Base-by-base conservation (phyloP, 2,113 vertebrate species). In the Rhea pennata region DNA sequence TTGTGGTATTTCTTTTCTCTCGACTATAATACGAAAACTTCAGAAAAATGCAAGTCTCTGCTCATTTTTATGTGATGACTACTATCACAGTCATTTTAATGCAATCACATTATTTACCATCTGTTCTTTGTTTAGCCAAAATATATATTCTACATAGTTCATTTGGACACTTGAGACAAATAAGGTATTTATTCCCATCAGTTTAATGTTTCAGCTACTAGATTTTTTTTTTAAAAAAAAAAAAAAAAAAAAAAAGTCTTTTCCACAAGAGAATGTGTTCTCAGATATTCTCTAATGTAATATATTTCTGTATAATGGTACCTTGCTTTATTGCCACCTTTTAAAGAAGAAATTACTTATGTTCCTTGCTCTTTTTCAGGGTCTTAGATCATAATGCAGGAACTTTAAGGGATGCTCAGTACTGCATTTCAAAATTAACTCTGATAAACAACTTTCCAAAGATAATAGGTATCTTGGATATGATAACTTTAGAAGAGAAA, bases 101-200 rank as follows among this genome's bases (percentile, higher is more conserved):
- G 84, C 89, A 97, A 95, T 95, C 93, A 84, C 93, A 93, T 96
- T 98, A 97, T 97, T 98, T 96, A 84, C 96, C 97, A 97, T 97
- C 96, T 98, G 97, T 86, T 97, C 89, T 95, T 97, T 98, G 87
- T 97, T 98, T 97, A 95, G 84, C 39, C 79, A 97, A 94, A 98
- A 98, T 94, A 96, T 95, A 97, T 98, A 97, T 98, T 96, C 83
- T 94, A 33, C 96, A 75, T 92, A 84, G 92, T 84, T 98, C 87
- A 91, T 97, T 97, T 94, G 96, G 94, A 97, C 97, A 96, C 67
- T 97, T 89, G 91, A 97, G 96, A 96, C 76, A 97, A 97, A 98
- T 96, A 95, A 96, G 80, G n/a, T 95, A 95, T 97, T 96, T 97
- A 91, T 97, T 96, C 92, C n/a, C n/a, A 12, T 88, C 96, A 96